Evolutionary conservation across 2,113 vertebrate species (phyloP).

Genomic region (Varanus komodoensis): DNA sequence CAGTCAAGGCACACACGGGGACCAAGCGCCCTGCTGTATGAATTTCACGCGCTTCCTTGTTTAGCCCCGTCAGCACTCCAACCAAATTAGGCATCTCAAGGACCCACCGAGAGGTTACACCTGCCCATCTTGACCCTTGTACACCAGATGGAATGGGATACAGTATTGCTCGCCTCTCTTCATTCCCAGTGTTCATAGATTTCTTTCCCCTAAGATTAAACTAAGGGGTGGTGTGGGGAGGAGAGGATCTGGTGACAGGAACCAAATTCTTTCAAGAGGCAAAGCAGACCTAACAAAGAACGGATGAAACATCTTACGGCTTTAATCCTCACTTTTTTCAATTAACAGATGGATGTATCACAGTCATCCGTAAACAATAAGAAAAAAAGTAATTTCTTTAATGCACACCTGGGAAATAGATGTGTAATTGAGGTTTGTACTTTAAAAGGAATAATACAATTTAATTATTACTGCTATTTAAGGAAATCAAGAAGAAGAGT

Average conservation of each 20-base stretch:
- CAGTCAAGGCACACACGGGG: no score
- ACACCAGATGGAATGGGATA: not conserved
- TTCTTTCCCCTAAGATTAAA: conserved; percentile 10
- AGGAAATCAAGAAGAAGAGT: conserved; percentile 49
- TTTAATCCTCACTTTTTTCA: conserved; percentile 65
- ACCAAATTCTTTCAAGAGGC: conserved; percentile 51
- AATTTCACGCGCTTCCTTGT: not conserved
- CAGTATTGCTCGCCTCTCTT: not conserved
- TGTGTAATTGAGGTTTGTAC: conserved; percentile 64
- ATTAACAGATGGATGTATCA: conserved; percentile 68
- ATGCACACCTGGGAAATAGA: conserved; percentile 75
- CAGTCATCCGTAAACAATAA: conserved; percentile 67
- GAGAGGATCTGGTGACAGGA: conserved; percentile 40
- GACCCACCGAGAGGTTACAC: not conserved
- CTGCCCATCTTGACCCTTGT: not conserved
- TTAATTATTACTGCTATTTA: conserved; percentile 76
- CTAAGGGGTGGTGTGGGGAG: not conserved
- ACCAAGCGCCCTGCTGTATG: not conserved
- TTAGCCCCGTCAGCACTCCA: not conserved
- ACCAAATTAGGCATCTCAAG: not conserved
- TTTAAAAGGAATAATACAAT: conserved; percentile 68
- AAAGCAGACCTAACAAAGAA: conserved; percentile 57
- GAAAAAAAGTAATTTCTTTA: conserved; percentile 76
- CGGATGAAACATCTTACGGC: conserved; percentile 40
- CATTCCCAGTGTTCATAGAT: not conserved